Evolutionary conservation across 2,888 invertebrate species (phyloP), one percentile per base, ranked within the genome.

Genomic region (Rhaphigaster nebulosa): DNA sequence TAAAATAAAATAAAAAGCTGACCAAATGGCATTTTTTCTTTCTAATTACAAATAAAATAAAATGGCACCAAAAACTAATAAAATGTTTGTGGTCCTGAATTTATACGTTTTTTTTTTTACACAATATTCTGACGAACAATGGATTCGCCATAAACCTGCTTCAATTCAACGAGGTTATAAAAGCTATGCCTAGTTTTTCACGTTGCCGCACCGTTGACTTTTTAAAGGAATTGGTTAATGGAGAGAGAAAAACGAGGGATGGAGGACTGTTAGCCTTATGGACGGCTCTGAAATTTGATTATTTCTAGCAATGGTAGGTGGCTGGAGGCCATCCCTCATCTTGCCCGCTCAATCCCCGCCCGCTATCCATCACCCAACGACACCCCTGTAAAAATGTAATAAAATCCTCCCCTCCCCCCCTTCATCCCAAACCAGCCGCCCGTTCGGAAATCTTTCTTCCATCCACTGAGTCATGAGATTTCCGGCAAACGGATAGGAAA

Each of bases 361-460:
- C 45, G 84, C 84, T n/a, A 84, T 84, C 84, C 84, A 84, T 84
- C 84, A 84, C 84, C 84, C 84, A 50, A 50, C 84, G 84, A 84
- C 84, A 84, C 84, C 45, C 84, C 84, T 84, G 84, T 84, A 84
- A 84, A 84, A 84, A 84, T 84, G 84, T 84, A 84, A 84, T 84
- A 84, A 84, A 84, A 76, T 45, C 84, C 84, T 26, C 41, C 80
- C 26, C 41, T 18, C 29, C 65, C 10, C 54, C n/a, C n/a, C n/a
- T n/a, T n/a, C 54, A 54, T n/a, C n/a, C 38, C 38, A 38, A 38
- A 34, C 45, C n/a, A 12, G 84, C 84, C 45, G 26, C n/a, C 45
- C 84, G 45, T 26, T 26, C 84, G n/a, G 84, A 45, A 84, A 84
- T 84, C 84, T 84, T 84, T 84, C 84, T 84, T 45, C 84, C 84